Evolutionary conservation across 2,888 invertebrate species (phyloP), one percentile per base, ranked within the genome.

Genomic region (Graphium colonna): DNA sequence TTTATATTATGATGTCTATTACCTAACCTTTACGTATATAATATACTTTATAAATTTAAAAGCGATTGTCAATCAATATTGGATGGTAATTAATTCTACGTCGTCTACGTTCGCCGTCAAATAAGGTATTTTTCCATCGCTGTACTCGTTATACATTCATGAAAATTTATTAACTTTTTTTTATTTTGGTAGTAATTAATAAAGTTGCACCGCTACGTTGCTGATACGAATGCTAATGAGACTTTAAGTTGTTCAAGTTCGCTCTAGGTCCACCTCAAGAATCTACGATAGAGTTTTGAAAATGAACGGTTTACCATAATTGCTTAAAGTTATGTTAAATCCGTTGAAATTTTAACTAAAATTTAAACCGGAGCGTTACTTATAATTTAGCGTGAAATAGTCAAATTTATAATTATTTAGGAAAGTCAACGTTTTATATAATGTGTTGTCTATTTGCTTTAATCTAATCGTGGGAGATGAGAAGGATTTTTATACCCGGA

Each of bases 211-310:
- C 65, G 67, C 62, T 63, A 64, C 63, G 65, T 60, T 65, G 58
- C 59, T 67, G 67, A 63, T 65, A 63, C 64, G 80, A 81, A 82
- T 82, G 78, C 79, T 81, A 81, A 84, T 79, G 77, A 53, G 43
- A 74, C 68, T 66, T 68, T 52, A 57, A 52, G 49, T 59, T 57
- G 52, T 55, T 57, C 52, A 41, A 53, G 49, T 57, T 60, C 47
- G 48, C 46, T 53, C 45, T 52, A 39, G 41, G 54, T 54, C 53
- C 33, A 49, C 38, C 48, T 44, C 47, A 47, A 52, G 42, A 52
- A 47, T 28, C 17, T 28, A 52, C 52, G 36, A 47, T 43, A 47
- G 52, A 47, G 38, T 52, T 52, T 53, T 49, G 39, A 53, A 48
- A 53, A 53, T 53, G 48, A 49, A 53, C 44, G 39, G 44, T 53